Conservation (phyloP, 1,140 invertebrate species). For the Formica selysi region DNA sequence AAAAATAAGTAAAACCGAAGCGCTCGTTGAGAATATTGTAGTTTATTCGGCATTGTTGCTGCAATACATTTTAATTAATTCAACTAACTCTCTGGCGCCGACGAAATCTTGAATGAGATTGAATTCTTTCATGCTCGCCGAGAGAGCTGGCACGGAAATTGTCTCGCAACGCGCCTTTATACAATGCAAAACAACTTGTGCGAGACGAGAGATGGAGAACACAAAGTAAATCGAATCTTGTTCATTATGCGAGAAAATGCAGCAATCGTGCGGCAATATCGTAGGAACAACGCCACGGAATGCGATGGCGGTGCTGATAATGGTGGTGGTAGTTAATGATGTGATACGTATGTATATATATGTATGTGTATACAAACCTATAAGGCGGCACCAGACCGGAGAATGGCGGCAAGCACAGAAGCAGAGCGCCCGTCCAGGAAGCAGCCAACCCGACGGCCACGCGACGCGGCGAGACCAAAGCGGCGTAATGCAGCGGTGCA, state of each 20-base stretch:
- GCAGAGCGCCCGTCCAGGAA: conserved; percentile 86
- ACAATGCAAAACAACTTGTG: background rate
- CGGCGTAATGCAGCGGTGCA: conserved; percentile 91
- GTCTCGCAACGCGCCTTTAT: conserved; percentile 31
- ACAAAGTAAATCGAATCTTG: conserved; percentile 22
- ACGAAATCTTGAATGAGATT: conserved; percentile 15
- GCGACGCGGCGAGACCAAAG: conserved; percentile 89
- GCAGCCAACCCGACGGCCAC: conserved; percentile 84
- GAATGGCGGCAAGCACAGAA: conserved; percentile 84
- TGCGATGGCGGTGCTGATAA: background rate
- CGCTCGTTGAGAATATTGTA: background rate
- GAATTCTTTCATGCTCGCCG: background rate
- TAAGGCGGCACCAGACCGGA: conserved; percentile 84
- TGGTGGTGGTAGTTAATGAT: conserved; percentile 15
- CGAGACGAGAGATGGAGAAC: background rate
- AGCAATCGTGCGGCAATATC: conserved; percentile 28
- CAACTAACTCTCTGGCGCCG: background rate
- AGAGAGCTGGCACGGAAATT: background rate
- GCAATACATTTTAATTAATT: background rate
- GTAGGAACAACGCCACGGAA: background rate
- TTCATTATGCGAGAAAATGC: conserved; percentile 8
- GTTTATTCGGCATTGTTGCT: background rate
- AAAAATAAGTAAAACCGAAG: background rate
- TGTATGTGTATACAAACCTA: conserved; percentile 67
- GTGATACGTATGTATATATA: background rate